Evolutionary conservation across 2,797 vertebrate species (phyloP).

Genomic region (Pempheris klunzingeri): DNA sequence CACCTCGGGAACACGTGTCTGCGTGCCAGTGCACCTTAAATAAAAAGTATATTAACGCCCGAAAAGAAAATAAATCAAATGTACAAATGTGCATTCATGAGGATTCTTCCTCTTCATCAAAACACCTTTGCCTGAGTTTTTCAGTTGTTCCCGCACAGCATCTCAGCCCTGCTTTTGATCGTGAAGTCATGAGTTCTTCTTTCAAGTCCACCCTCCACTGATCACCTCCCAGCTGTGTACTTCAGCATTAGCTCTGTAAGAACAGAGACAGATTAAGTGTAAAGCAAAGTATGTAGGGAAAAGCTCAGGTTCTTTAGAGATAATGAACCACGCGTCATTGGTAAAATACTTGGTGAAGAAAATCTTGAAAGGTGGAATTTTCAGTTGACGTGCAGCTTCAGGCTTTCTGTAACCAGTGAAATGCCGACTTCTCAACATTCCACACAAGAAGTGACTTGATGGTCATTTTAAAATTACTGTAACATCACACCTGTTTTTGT

Average conservation of each 20-base stretch:
- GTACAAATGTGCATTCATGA: background rate
- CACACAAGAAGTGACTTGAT: background rate
- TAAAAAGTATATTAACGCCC: background rate
- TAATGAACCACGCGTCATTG: background rate
- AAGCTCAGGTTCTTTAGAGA: background rate
- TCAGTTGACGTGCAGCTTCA: background rate
- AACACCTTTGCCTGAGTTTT: background rate
- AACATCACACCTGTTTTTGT: no score
- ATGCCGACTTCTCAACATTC: background rate
- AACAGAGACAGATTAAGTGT: conserved; percentile 22
- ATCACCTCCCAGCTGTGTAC: conserved; percentile 27
- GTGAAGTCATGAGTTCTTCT: background rate
- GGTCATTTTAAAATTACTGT: background rate
- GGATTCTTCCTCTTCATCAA: background rate
- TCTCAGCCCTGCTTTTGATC: background rate
- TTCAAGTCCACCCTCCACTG: background rate
- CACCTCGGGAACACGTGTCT: background rate
- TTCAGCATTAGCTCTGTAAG: conserved; percentile 52
- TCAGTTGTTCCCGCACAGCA: background rate
- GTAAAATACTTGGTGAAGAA: conserved; percentile 1
- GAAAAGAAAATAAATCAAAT: background rate
- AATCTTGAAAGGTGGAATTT: background rate
- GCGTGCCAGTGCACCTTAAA: background rate
- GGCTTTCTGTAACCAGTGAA: background rate
- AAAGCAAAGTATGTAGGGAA: no score